Percentiles rank a stretch among this genome's conserved stretches.
Evolutionary conservation across 2,888 invertebrate genomes (phyloP).

Genomic region (Aquatica leii): DNA sequence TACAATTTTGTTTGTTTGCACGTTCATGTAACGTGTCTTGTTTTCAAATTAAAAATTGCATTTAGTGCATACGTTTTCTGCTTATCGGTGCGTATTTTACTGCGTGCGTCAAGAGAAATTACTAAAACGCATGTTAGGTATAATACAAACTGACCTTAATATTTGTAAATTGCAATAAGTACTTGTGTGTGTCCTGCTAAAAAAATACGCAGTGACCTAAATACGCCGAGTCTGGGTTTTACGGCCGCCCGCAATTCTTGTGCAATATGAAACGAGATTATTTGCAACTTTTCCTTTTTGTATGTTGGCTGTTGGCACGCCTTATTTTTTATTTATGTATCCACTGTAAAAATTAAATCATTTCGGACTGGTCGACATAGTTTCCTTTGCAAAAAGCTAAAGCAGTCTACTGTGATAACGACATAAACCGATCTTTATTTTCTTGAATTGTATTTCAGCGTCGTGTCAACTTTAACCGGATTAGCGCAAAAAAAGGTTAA

Average conservation of each 20-base stretch:
- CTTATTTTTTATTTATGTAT: constrained; percentile 35
- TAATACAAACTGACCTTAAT: constrained; percentile 35
- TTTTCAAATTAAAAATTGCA: not conserved
- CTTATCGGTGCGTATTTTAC: constrained; percentile 17
- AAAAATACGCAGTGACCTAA: constrained; percentile 36
- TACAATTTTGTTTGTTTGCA: not conserved
- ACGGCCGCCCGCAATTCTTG: constrained; percentile 38
- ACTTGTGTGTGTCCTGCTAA: constrained; percentile 29
- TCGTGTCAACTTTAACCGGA: too few relatives aligned
- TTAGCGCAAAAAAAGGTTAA: constrained; percentile 6
- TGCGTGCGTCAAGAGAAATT: constrained; percentile 19
- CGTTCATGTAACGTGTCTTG: not conserved
- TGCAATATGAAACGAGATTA: constrained; percentile 36
- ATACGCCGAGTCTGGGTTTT: constrained; percentile 35
- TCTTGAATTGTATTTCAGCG: not conserved
- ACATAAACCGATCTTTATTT: too few relatives aligned
- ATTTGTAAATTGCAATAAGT: constrained; percentile 35
- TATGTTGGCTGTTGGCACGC: constrained; percentile 30
- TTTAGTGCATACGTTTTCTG: constrained; percentile 7
- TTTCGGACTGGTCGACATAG: constrained; percentile 18
- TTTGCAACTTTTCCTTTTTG: constrained; percentile 39
- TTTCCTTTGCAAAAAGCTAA: constrained; percentile 18
- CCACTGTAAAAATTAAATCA: constrained; percentile 32
- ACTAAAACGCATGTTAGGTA: constrained; percentile 19
- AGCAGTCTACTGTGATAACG: too few relatives aligned